Evolutionary conservation across 2,113 vertebrate species (phyloP), one percentile per base, ranked within the genome.

Genomic region (Pelodiscus sinensis): DNA sequence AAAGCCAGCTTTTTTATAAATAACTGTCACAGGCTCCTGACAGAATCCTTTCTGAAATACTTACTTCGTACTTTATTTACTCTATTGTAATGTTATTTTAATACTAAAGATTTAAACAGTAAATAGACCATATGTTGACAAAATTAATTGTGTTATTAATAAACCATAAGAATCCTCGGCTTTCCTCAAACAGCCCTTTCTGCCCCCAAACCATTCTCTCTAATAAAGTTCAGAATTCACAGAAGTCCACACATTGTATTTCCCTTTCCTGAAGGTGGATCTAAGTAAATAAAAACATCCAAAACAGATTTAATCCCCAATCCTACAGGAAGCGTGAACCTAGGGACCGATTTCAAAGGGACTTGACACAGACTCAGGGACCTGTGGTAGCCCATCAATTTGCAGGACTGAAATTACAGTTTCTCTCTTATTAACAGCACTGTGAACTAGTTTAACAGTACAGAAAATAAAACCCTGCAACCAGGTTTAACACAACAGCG

Each of bases 401-500:
- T 90, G n/a, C 68, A 84, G 83, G 35, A 78, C 27, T 1, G 18
- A 75, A 8, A 55, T 27, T 16, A 1, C 19, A 31, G n/a, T 62
- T 81, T 14, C 78, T 79, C 77, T 56, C 0, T 0, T 86, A 80
- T 79, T 57, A 84, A 62, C 52, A 94, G 88, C n/a, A 58, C 93
- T 75, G 1, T 51, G 71, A 77, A 65, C 78, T 11, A 1, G 0
- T 1, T 4, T 56, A 94, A 75, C 10, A 79, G 35, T 25, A 77
- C 24, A 90, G 60, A 84, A 71, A 81, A 80, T 84, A 81, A 57
- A 57, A 80, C 75, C 16, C 1, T 79, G 93, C 13, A 88, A 83
- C 19, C 78, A 83, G 62, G 56, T 87, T 81, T 84, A 60, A 94
- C 82, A 88, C 29, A 51, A 62, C 52, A 44, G 92, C 82, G 85